Percentiles rank a stretch among this genome's conserved stretches.
Evolutionary conservation across 2,888 invertebrate genomes (phyloP).

Genomic region (Noctua comes): DNA sequence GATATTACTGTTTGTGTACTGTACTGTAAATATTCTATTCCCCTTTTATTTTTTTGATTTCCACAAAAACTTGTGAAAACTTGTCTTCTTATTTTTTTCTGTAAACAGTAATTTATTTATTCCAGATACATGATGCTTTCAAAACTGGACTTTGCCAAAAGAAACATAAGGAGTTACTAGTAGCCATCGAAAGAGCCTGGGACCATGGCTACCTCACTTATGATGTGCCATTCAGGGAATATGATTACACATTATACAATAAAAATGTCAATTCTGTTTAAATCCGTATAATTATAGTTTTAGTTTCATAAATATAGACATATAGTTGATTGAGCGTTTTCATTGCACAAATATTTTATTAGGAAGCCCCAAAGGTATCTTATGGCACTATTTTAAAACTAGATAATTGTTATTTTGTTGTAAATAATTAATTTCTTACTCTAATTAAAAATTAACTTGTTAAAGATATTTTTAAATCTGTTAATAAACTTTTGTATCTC

Average conservation of each 20-base stretch:
- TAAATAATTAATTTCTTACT: conserved; percentile 21
- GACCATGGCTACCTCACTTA: conserved; percentile 95
- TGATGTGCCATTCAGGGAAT: conserved; percentile 95
- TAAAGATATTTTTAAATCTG: neutral
- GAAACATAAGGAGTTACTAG: conserved; percentile 93
- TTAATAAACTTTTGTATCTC: neutral
- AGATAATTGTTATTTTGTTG: conserved; percentile 19
- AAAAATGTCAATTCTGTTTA: conserved; percentile 67
- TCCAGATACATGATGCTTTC: conserved; percentile 91
- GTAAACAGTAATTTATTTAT: conserved; percentile 52
- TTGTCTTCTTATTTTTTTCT: neutral
- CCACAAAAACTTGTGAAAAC: neutral
- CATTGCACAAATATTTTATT: conserved; percentile 49
- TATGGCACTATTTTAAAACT: conserved; percentile 64
- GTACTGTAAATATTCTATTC: neutral
- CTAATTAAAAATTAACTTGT: neutral
- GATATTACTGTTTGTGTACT: neutral
- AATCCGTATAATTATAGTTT: conserved; percentile 44
- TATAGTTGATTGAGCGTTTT: conserved; percentile 45
- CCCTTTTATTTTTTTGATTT: neutral
- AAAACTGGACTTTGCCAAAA: conserved; percentile 96
- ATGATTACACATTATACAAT: conserved; percentile 95
- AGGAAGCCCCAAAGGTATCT: conserved; percentile 37
- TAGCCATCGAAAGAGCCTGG: conserved; percentile 95
- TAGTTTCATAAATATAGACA: conserved; percentile 56